Evolutionary conservation across 2,888 invertebrate genomes (phyloP), one percentile per base, ranked within the genome.

Genomic region (Eucriotettix oculatus): DNA sequence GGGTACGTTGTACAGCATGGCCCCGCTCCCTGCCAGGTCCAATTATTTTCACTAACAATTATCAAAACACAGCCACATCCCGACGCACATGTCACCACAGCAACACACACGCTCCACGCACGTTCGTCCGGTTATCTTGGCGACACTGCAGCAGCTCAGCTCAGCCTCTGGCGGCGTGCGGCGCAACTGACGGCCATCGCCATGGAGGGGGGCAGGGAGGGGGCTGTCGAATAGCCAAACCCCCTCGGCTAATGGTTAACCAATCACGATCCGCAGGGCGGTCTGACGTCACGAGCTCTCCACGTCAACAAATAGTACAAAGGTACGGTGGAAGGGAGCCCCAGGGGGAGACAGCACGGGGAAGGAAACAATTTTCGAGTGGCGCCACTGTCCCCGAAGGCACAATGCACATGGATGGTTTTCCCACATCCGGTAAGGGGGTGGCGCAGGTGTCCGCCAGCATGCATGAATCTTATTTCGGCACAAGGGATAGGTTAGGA

Each of bases 1-100:
- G n/a, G 63, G 62, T 48, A 62, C 63, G 60, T 62, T 63, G 62
- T 63, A 63, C 42, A 63, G 62, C 63, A 63, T 63, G 11, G 58
- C 60, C 52, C 60, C 40, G 44, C 29, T 29, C 29, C 29, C 29
- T 29, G 29, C 29, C 29, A 29, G 29, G 29, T 29, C 29, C 29
- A 29, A 29, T 29, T 29, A 29, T 29, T 29, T 29, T 29, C 29
- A 29, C 29, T 29, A 29, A 29, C 29, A 29, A 29, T 29, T 29
- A 29, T 29, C 29, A 29, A 29, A 29, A 29, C 29, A 29, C 29
- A 29, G 29, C 29, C 29, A 29, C 29, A 29, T 29, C 29, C 29
- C 29, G 29, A 29, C 29, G 29, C 29, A 29, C 29, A 29, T 29
- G 29, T 29, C 29, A 29, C 29, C 29, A 29, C 29, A 29, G 29